These are phyloP conservation scores for Drosophila prosaltans DNA, from an alignment of 1,140 invertebrate genomes.

Conservation along the genomic window DNA sequence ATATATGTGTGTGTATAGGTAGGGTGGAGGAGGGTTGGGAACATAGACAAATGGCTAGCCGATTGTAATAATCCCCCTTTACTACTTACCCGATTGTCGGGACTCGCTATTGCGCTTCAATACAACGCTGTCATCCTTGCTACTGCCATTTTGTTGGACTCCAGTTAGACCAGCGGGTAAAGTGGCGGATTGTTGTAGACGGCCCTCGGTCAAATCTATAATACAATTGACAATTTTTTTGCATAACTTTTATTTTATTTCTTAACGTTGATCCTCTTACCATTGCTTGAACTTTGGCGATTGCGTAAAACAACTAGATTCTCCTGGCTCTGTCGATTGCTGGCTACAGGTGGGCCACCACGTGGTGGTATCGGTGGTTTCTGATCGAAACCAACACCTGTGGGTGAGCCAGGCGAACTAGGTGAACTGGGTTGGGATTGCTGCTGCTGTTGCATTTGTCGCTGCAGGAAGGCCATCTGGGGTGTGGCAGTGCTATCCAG, in stretches of 20 bases:
- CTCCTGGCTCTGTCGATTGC: constrained; percentile 80
- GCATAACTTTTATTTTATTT: neutral
- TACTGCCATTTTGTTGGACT: constrained; percentile 70
- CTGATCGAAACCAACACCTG: constrained; percentile 75
- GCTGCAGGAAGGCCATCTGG: constrained; percentile 81
- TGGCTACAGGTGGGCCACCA: constrained; percentile 85
- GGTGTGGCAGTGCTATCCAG: constrained; percentile 66
- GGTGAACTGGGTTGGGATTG: constrained; percentile 69
- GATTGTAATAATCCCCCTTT: neutral
- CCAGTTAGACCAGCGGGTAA: constrained; percentile 64
- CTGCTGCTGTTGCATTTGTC: constrained; percentile 83
- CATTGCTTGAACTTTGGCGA: constrained; percentile 72
- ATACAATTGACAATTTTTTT: too few species aligned
- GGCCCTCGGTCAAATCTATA: constrained; percentile 58
- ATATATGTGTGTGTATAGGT: constrained; percentile 29
- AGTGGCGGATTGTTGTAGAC: constrained; percentile 61
- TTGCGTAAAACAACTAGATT: constrained; percentile 73
- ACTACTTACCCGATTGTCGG: constrained; percentile 76
- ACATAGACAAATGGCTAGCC: constrained; percentile 1
- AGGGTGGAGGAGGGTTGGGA: constrained; percentile 19
- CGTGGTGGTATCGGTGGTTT: constrained; percentile 85
- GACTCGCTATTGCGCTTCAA: constrained; percentile 74
- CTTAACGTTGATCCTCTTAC: constrained; percentile 15
- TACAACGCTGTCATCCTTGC: constrained; percentile 61
- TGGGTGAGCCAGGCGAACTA: constrained; percentile 67